A percentile compares a stretch with the other conserved stretches of the same genome.
These are phyloP conservation scores for Tyrannus savana DNA, from an alignment of 2,113 vertebrate species.

Conservation along the genomic window DNA sequence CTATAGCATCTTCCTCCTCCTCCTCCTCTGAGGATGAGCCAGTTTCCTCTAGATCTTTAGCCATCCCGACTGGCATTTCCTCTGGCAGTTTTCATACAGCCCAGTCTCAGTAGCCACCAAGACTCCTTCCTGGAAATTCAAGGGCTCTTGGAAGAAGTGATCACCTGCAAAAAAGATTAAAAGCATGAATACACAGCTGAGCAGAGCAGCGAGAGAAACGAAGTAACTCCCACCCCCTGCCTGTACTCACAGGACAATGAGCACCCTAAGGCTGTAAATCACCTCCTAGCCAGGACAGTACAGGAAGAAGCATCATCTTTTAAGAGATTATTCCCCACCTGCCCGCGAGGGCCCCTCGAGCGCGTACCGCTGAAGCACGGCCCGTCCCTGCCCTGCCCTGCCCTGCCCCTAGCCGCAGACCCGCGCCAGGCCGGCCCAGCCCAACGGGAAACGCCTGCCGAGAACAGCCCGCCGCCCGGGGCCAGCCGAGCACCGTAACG, in stretches of 20 bases:
- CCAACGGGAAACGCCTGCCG: not conserved
- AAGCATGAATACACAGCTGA: rapidly evolving
- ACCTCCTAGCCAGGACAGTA: rapidly evolving
- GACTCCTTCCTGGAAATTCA: constrained; percentile 29
- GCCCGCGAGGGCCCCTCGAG: not conserved
- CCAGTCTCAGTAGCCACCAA: constrained; percentile 11
- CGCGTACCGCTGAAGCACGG: not conserved
- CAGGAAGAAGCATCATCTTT: not conserved
- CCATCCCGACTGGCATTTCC: constrained; percentile 87
- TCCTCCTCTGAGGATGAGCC: constrained; percentile 82
- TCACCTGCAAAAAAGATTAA: constrained; percentile 37
- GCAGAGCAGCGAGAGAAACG: not conserved
- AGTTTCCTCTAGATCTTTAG: constrained; percentile 81
- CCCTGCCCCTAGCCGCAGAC: not conserved
- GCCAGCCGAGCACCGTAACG: not conserved
- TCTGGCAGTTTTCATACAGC: constrained; percentile 70
- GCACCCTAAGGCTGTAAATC: not conserved
- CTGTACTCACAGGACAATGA: not conserved
- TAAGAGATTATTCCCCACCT: not conserved
- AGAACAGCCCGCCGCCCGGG: not conserved
- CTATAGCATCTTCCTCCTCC: constrained; percentile 1
- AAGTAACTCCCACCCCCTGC: not conserved
- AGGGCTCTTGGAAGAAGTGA: constrained; percentile 39
- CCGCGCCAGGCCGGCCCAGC: not conserved
- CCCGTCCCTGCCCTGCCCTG: not conserved